phyloP scores from a whole-genome alignment of 1,140 invertebrate species.

The Hypsibius dujardini region DNA sequence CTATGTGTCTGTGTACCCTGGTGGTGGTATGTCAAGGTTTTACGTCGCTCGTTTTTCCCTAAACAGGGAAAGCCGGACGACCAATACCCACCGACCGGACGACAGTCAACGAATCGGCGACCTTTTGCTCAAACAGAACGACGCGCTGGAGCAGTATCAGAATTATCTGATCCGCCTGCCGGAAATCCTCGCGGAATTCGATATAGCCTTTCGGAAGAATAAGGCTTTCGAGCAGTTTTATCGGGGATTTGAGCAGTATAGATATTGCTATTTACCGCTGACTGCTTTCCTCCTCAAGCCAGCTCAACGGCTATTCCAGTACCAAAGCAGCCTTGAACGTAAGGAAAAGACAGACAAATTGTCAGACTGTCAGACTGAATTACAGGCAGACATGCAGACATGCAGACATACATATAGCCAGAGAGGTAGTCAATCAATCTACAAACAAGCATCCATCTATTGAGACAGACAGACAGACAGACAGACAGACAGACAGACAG shows the following conservation, averaged over 20 bases:
- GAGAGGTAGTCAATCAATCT: too few species aligned
- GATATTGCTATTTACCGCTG: slow-evolving; percentile 67
- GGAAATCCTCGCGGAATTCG: slow-evolving; percentile 52
- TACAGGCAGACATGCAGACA: too few species aligned
- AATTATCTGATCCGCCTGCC: slow-evolving; percentile 58
- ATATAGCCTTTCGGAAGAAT: slow-evolving; percentile 50
- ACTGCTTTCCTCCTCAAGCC: slow-evolving; percentile 71
- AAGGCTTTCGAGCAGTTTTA: slow-evolving; percentile 57
- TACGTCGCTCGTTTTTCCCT: too few species aligned
- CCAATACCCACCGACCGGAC: not conserved
- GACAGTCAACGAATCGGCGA: slow-evolving; percentile 41
- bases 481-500: too few species aligned
- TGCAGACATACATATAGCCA: too few species aligned
- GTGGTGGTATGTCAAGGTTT: too few species aligned
- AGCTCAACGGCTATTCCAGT: slow-evolving; percentile 67
- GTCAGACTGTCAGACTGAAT: too few species aligned
- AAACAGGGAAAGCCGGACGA: slow-evolving; percentile 15
- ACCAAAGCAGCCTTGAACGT: slow-evolving; percentile 63
- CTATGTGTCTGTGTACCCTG: too few species aligned
- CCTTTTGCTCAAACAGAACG: slow-evolving; percentile 44
- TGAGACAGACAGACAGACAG: too few species aligned
- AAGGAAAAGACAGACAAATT: slow-evolving; percentile 38
- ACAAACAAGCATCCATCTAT: too few species aligned
- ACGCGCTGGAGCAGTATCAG: slow-evolving; percentile 43
- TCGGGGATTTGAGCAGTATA: slow-evolving; percentile 63